Conservation (phyloP, 53 echinoderm and acorn worm genomes). For the Paelopatides confundens region DNA sequence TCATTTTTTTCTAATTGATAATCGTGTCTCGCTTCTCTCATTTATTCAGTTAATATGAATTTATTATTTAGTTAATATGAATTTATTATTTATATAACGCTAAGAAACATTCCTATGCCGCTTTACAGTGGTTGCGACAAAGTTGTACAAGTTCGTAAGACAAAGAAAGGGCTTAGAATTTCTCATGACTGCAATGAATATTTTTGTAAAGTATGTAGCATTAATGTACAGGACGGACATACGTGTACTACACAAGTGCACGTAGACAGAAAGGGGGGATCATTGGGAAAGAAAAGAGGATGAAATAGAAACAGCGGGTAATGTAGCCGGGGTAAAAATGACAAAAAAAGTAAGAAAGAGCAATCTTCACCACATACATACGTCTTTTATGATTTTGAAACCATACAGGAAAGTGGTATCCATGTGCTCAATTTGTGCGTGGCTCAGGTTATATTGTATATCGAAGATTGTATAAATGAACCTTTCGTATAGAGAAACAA, state of each 20-base stretch:
- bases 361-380: not conserved
- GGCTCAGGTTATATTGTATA: slow-evolving; percentile 35
- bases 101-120: too few species aligned
- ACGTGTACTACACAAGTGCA: slow-evolving; percentile 10
- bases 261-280: slow-evolving; percentile 17
- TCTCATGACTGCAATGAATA: too few species aligned
- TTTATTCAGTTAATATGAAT: too few species aligned
- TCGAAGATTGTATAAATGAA: slow-evolving; percentile 9
- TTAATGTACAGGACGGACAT: not conserved
- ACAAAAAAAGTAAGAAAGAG: not conserved
- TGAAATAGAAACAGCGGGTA: slow-evolving; percentile 23
- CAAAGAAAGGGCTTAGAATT: too few species aligned
- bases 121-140: too few species aligned
- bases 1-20: too few species aligned
- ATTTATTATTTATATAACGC: too few species aligned
- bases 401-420: slow-evolving; percentile 37
- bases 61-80: too few species aligned
- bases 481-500: slow-evolving; percentile 12
- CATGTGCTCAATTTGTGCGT: slow-evolving; percentile 53
- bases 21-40: too few species aligned
- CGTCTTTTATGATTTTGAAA: slow-evolving; percentile 39
- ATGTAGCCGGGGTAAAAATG: not conserved
- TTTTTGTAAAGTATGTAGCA: too few species aligned
- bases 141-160: too few species aligned
- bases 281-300: not conserved